Conservation (phyloP, 2,888 invertebrate species). For the Seira musarum region DNA sequence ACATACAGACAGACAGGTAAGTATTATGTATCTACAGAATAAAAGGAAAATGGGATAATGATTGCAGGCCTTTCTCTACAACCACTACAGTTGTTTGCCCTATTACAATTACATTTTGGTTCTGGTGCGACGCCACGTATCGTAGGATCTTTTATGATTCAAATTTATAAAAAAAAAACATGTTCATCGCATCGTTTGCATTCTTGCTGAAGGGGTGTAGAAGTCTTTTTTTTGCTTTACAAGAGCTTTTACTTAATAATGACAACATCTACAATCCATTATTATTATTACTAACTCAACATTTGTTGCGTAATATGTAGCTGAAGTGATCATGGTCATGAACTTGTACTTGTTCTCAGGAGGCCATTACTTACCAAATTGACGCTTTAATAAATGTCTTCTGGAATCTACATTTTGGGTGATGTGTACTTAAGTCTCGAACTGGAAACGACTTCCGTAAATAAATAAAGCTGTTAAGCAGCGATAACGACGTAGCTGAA, state of each 20-base stretch:
- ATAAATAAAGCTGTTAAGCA: no score
- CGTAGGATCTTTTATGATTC: no score
- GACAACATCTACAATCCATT: neutral
- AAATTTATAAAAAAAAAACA: no score
- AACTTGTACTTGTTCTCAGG: constrained; percentile 36
- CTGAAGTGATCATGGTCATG: constrained; percentile 41
- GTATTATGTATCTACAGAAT: neutral
- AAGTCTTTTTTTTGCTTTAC: no score
- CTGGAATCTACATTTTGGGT: no score
- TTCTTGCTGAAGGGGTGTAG: no score
- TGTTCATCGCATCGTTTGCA: no score
- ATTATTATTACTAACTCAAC: neutral
- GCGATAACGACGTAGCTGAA: no score
- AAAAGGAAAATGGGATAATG: constrained; percentile 4
- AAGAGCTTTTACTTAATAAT: neutral
- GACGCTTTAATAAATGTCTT: no score
- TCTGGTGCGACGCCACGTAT: no score
- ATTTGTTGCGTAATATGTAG: neutral
- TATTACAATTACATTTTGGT: constrained; percentile 34
- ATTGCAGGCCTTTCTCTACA: constrained; percentile 38
- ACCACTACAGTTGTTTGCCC: constrained; percentile 61
- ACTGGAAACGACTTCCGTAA: no score
- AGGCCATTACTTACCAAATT: neutral
- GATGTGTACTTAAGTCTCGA: no score
- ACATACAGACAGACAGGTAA: neutral